Evolutionary conservation across 2,797 vertebrate species (phyloP).

Genomic region (Myotis vivesi): DNA sequence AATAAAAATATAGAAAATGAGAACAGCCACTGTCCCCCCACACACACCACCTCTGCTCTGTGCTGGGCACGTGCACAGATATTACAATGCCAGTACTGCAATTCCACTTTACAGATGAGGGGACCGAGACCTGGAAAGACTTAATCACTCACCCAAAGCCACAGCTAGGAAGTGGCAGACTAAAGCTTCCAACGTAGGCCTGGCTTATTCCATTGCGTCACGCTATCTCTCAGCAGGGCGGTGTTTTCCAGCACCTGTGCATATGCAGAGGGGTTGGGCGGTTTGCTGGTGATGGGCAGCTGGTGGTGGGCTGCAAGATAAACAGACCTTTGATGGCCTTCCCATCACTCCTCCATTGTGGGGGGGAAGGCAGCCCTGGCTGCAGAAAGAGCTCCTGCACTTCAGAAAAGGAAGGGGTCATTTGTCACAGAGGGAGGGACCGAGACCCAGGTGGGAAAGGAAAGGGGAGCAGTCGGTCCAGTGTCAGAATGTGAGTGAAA

Average conservation of each 20-base stretch:
- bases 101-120: not conserved
- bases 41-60: not conserved
- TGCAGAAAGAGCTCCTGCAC: not conserved
- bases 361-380: not conserved
- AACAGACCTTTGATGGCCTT: not conserved
- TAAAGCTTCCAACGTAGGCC: not conserved
- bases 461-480: constrained; percentile 11
- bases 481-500: constrained; percentile 57
- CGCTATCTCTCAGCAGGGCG: not conserved
- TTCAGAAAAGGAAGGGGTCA: not conserved
- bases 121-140: not conserved
- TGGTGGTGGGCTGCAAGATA: not conserved
- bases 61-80: not conserved
- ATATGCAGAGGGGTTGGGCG: too few relatives aligned
- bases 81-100: not conserved
- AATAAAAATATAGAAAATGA: not conserved
- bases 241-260: not conserved
- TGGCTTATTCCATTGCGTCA: not conserved
- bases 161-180: not conserved
- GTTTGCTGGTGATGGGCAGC: not conserved
- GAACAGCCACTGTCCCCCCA: not conserved
- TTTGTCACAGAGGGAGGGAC: not conserved
- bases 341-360: not conserved
- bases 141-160: not conserved
- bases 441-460: constrained; percentile 44